These are phyloP conservation scores for Eilema caniola DNA, from an alignment of 2,888 invertebrate genomes.

Conservation along the genomic window DNA sequence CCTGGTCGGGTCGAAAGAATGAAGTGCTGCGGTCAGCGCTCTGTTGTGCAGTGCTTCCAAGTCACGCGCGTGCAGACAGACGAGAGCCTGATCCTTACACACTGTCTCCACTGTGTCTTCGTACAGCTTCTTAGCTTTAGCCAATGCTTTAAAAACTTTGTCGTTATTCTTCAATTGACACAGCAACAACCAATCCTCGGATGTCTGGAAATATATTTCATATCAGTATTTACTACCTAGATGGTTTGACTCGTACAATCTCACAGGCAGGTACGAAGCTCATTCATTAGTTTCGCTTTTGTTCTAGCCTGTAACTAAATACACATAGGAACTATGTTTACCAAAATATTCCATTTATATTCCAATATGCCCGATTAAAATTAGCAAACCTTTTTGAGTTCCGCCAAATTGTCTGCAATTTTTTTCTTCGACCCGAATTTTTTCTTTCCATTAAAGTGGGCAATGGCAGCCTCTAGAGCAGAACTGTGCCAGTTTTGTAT, in stretches of 20 bases:
- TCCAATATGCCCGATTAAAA: too few species aligned
- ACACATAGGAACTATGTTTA: too few species aligned
- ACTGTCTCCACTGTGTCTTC: constrained; percentile 35
- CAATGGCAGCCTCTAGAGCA: constrained; percentile 21
- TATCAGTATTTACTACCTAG: neutral
- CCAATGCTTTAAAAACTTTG: constrained; percentile 44
- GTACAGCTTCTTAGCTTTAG: constrained; percentile 17
- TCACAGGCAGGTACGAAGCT: too few species aligned
- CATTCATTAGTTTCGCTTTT: too few species aligned
- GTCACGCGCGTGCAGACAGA: constrained; percentile 43
- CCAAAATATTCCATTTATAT: too few species aligned
- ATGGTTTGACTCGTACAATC: too few species aligned
- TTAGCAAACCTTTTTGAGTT: constrained; percentile 27
- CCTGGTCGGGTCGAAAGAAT: constrained; percentile 25
- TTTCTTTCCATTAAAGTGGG: too few species aligned
- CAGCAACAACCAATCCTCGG: constrained; percentile 41
- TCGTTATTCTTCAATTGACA: constrained; percentile 52
- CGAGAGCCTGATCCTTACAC: constrained; percentile 27
- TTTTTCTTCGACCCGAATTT: too few species aligned
- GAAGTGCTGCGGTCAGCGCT: neutral
- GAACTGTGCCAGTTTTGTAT: constrained; percentile 26
- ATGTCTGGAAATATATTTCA: constrained; percentile 42
- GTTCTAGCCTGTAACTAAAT: too few species aligned
- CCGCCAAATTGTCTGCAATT: constrained; percentile 18
- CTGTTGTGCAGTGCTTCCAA: constrained; percentile 8